Percentiles rank a stretch among this genome's conserved stretches.
Conservation (phyloP, 1,140 invertebrate genomes). For the Drosophila lacertosa region DNA sequence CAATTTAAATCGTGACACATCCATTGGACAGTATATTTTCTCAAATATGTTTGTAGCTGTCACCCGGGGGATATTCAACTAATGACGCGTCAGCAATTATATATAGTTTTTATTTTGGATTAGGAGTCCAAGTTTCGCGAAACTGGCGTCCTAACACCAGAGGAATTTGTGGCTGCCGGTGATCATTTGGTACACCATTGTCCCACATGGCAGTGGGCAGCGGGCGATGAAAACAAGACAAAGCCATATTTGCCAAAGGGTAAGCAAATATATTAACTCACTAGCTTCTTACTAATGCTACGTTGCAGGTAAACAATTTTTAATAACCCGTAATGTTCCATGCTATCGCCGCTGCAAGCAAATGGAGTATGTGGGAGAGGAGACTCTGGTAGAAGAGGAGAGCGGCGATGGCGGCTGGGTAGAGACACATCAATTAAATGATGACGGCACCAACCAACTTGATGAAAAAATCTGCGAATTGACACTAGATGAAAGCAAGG, state of each 20-base stretch:
- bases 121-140: constrained; percentile 99
- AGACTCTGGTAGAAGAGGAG: constrained; percentile 95
- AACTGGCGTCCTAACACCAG: constrained; percentile 98
- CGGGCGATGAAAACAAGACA: constrained; percentile 93
- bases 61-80: not conserved
- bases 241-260: constrained; percentile 94
- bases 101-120: constrained; percentile 9
- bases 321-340: constrained; percentile 98
- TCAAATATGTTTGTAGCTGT: not conserved
- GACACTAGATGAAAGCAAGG: constrained; percentile 86
- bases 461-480: constrained; percentile 87
- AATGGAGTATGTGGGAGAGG: constrained; percentile 95
- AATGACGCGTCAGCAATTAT: not conserved
- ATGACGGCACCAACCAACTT: constrained; percentile 82
- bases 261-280: constrained; percentile 37
- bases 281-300: constrained; percentile 2
- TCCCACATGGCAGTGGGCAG: constrained; percentile 99
- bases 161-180: constrained; percentile 98
- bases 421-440: constrained; percentile 93
- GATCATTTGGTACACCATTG: constrained; percentile 99
- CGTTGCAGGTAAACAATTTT: constrained; percentile 95
- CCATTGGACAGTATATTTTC: too few species aligned
- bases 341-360: constrained; percentile 97
- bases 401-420: constrained; percentile 98
- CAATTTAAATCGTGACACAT: too few species aligned